A percentile compares a stretch with the other conserved stretches of the same genome.
Conservation (phyloP, 2,888 invertebrate species). For the Pollenia amentaria region DNA sequence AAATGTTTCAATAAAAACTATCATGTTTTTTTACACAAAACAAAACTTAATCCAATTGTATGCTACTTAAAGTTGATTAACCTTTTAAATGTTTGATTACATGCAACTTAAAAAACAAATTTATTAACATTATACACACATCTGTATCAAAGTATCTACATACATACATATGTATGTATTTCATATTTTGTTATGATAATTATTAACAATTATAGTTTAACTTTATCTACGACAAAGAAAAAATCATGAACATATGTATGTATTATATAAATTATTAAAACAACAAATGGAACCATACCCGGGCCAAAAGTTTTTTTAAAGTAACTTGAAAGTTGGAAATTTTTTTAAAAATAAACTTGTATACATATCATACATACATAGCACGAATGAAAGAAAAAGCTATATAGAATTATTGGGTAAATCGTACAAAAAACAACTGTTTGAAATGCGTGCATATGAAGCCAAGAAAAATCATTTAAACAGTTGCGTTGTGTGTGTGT, state of each 20-base stretch:
- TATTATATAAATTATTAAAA: background rate
- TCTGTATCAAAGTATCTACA: too few relatives aligned
- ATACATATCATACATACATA: background rate
- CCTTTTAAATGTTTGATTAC: slow-evolving; percentile 30
- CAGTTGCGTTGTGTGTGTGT: slow-evolving; percentile 32
- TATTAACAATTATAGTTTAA: background rate
- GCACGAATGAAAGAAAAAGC: background rate
- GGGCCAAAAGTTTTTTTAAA: slow-evolving; percentile 42
- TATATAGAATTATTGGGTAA: slow-evolving; percentile 25
- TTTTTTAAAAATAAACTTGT: slow-evolving; percentile 59
- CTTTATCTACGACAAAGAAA: background rate
- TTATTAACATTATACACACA: too few relatives aligned
- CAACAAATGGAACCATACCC: slow-evolving; percentile 6
- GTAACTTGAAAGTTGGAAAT: slow-evolving; percentile 48
- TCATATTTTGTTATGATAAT: background rate
- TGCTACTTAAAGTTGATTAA: slow-evolving; percentile 52
- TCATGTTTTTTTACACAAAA: background rate
- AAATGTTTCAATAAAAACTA: too few relatives aligned
- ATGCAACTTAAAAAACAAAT: background rate
- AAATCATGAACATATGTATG: background rate
- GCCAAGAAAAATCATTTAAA: slow-evolving; percentile 67
- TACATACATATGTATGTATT: background rate
- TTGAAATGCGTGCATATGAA: slow-evolving; percentile 66
- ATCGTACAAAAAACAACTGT: slow-evolving; percentile 46
- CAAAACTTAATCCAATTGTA: background rate